Conservation (phyloP, 2,888 invertebrate species). For the Odontocolon sp. region DNA sequence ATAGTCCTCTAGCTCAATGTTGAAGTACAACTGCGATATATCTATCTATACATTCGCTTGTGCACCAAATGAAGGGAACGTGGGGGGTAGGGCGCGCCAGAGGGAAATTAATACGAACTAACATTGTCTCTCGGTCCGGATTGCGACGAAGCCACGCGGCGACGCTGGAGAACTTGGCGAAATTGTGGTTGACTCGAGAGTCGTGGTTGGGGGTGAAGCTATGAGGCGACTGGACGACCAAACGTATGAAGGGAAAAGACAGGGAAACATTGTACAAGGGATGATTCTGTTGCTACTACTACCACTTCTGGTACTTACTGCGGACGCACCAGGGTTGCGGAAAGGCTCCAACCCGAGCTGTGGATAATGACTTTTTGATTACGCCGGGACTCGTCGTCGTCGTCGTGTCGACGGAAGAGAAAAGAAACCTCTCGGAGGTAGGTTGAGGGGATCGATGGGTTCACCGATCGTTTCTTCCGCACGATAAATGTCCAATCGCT, state of each 20-base stretch:
- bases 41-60: neutral
- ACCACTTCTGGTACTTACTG: no score
- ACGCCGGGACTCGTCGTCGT: slow-evolving; percentile 61
- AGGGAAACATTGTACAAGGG: slow-evolving; percentile 53
- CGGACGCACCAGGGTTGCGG: neutral
- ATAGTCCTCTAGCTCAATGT: neutral
- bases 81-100: slow-evolving; percentile 48
- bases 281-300: slow-evolving; percentile 42
- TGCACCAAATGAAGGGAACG: slow-evolving; percentile 32
- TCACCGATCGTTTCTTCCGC: slow-evolving; percentile 63
- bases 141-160: slow-evolving; percentile 53
- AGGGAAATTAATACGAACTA: slow-evolving; percentile 74
- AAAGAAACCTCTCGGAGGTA: slow-evolving; percentile 15
- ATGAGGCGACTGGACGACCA: no score
- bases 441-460: slow-evolving; percentile 57
- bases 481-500: slow-evolving; percentile 65
- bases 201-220: slow-evolving; percentile 65
- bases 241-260: no score
- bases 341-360: slow-evolving; percentile 30
- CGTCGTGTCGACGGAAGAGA: slow-evolving; percentile 39
- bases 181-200: no score
- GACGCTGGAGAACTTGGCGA: slow-evolving; percentile 58
- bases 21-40: neutral
- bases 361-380: slow-evolving; percentile 77
- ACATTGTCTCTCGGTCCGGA: slow-evolving; percentile 69